Evolutionary conservation across 2,797 vertebrate species (phyloP), one percentile per base, ranked within the genome.

Genomic region (Aphelocoma californica): DNA sequence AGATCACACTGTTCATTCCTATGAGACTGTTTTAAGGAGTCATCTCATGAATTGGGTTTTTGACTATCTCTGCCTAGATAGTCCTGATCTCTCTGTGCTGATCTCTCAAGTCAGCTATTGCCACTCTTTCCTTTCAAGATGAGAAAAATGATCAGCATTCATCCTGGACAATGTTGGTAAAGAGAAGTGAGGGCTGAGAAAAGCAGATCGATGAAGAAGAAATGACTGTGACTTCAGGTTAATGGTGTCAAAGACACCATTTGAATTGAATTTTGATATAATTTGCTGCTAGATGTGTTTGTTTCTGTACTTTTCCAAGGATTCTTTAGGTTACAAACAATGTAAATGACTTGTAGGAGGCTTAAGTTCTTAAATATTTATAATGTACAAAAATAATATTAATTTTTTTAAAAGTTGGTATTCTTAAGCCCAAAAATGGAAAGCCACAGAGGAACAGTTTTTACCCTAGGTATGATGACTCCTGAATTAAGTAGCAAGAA

Each of bases 1-100:
- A 98, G 98, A 34, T 23, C 18, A 12, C 29, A 2, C 9, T 40
- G 10, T 88, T 73, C 14, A 14, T 57, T 81, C 21, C 73, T 48
- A 1, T 34, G 21, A 15, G 58, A 26, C 7, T 71, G 1, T 13
- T 73, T n/a, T 23, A 32, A 69, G 42, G 28, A 20, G n/a, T 31
- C 24, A 67, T 2, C 29, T 18, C 3, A 4, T 3, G 2, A n/a
- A 18, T 2, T 12, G 28, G 12, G 8, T 2, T 26, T 56, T 60
- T 50, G 42, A 12, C 3, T 57, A 4, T 44, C 12, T 61, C 34
- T 74, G 47, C 32, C 23, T 10, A 7, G 23, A 12, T 8, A 31
- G 34, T 69, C 14, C 17, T 91, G 6, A 32, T 18, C 31, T 34
- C 42, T 57, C 51, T 42, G 12, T 24, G 34, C 31, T 75, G 66